Conservation (phyloP, 2,888 invertebrate species). For the Hipparchia sbordonii region DNA sequence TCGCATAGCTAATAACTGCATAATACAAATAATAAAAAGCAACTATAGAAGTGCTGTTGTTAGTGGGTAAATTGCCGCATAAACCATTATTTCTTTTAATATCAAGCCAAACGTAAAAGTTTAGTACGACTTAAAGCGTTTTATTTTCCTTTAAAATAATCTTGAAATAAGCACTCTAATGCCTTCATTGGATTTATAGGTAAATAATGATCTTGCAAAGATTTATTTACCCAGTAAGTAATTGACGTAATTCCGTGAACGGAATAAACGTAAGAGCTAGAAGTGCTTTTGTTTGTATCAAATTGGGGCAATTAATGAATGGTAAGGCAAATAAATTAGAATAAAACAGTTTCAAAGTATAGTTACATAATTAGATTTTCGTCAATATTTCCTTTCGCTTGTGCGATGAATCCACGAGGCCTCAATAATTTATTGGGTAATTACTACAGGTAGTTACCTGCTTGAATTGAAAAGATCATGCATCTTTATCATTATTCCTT, state of each 20-base stretch:
- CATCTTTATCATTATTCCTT: no score
- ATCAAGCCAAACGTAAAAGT: no score
- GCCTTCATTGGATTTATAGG: not conserved
- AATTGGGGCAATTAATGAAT: slow-evolving; percentile 29
- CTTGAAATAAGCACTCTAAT: not conserved
- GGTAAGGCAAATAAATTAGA: slow-evolving; percentile 18
- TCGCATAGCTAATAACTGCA: no score
- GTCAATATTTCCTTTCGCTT: slow-evolving; percentile 10
- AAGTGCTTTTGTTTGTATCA: slow-evolving; percentile 25
- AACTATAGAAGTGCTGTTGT: no score
- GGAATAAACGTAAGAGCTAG: slow-evolving; percentile 7
- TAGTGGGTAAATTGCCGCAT: no score
- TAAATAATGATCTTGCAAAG: not conserved
- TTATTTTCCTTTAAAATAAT: not conserved
- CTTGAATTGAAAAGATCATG: not conserved
- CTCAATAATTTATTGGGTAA: not conserved
- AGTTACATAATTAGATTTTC: slow-evolving; percentile 27
- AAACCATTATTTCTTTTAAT: no score
- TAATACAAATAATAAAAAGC: no score
- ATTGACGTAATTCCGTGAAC: not conserved
- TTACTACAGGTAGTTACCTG: not conserved
- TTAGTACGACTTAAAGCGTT: no score
- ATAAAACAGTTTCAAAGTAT: slow-evolving; percentile 14
- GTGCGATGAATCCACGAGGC: not conserved
- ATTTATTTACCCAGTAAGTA: not conserved